Percentiles rank a stretch among this genome's conserved stretches.
Evolutionary conservation across 2,797 vertebrate species (phyloP).

Genomic region (Mormyrops boulengeri): DNA sequence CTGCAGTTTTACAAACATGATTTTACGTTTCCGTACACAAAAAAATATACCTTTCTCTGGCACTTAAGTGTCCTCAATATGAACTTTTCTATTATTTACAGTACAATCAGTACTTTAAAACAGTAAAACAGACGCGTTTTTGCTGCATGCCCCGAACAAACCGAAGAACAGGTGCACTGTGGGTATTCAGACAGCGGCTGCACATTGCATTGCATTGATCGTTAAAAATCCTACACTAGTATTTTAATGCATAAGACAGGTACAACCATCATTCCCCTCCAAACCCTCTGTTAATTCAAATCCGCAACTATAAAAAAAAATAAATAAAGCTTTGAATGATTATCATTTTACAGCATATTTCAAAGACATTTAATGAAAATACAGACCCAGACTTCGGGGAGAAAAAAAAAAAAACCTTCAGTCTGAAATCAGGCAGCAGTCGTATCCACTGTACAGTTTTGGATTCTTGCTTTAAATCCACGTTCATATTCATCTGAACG

Average conservation of each 20-base stretch:
- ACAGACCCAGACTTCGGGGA: constrained; percentile 3
- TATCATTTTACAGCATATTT: constrained; percentile 58
- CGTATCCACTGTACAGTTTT: constrained; percentile 39
- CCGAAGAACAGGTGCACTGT: constrained; percentile 26
- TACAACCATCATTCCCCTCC: constrained; percentile 48
- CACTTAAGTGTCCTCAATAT: constrained; percentile 41
- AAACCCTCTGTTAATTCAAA: constrained; percentile 49
- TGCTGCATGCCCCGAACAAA: constrained; percentile 33
- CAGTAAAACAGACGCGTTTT: constrained; percentile 28
- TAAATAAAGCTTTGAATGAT: constrained; percentile 69
- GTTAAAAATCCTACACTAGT: constrained; percentile 28
- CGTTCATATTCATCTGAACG: constrained; percentile 57
- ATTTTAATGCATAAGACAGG: constrained; percentile 65
- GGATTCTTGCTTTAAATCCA: constrained; percentile 56
- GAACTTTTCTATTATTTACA: constrained; percentile 36
- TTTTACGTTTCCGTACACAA: constrained; percentile 54
- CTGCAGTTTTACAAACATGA: constrained; percentile 45
- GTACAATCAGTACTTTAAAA: constrained; percentile 43
- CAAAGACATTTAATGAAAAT: constrained; percentile 38
- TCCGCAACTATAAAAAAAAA: constrained; percentile 56
- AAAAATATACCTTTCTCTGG: constrained; percentile 52
- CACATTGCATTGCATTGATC: constrained; percentile 35
- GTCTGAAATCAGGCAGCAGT: constrained; percentile 20
- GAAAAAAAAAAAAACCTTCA: constrained; percentile 2
- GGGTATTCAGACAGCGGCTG: constrained; percentile 34